These are phyloP conservation scores for Baryphthengus martii DNA, from an alignment of 2,113 vertebrate genomes.

Conservation along the genomic window DNA sequence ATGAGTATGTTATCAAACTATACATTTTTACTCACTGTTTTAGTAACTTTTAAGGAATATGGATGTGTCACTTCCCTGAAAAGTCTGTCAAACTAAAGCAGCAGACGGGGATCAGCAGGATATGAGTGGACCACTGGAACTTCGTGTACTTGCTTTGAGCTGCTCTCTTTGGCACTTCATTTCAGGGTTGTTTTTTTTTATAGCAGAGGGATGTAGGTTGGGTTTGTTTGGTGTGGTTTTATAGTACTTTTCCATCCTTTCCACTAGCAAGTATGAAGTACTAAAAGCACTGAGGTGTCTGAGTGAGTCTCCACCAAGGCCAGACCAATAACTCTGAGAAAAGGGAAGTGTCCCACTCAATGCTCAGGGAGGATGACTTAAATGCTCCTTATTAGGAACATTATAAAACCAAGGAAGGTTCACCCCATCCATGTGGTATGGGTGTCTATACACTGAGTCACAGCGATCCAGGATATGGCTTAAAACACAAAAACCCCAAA, in stretches of 20 bases:
- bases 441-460: rapidly evolving
- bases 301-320: not conserved
- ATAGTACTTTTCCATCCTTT: not conserved
- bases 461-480: not conserved
- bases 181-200: not conserved
- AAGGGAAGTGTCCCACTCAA: not conserved
- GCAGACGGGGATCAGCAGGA: not conserved
- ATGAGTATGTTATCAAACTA: not conserved
- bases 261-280: not conserved
- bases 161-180: not conserved
- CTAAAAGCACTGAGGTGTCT: not conserved
- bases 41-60: not conserved
- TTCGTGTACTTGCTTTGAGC: not conserved
- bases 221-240: not conserved
- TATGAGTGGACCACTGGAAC: not conserved
- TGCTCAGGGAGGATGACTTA: not conserved
- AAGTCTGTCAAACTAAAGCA: not conserved
- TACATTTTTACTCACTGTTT: not conserved
- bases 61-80: not conserved
- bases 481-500: not conserved
- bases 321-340: not conserved
- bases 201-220: not conserved
- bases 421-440: not conserved
- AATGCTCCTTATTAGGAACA: not conserved
- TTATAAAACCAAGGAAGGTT: not conserved